Evolutionary conservation across 2,888 invertebrate genomes (phyloP), one percentile per base, ranked within the genome.

Genomic region (Dastarcus helophoroides): DNA sequence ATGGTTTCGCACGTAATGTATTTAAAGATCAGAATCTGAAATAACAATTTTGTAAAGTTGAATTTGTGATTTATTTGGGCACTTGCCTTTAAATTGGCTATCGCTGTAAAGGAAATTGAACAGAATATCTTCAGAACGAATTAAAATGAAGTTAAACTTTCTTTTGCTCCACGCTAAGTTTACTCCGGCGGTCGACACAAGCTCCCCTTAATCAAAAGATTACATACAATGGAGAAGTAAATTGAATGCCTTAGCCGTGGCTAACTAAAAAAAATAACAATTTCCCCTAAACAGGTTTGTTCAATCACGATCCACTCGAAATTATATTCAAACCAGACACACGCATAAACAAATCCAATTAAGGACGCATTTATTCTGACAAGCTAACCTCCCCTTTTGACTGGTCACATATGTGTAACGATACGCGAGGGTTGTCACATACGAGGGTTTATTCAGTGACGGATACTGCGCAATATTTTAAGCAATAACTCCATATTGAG

Each of bases 261-360:
- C 33, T 28, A 31, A 38, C 37, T 33, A 50, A 54, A 47, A n/a
- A n/a, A 53, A 54, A 51, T 53, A 54, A 50, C 53, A 51, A 54
- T 52, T 52, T 52, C 48, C 50, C 50, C 48, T 37, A 48, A 50
- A 53, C 55, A 51, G 50, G 51, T 51, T 53, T 51, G 54, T 56
- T 54, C 55, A 54, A 55, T 56, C 55, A 50, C 52, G 47, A 50
- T 46, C 50, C 52, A 53, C 52, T 54, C 52, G 43, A 53, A 54
- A 54, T 54, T 53, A 54, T 54, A 54, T 53, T 50, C 51, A 47
- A 49, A 48, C 50, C 45, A 43, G 47, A 47, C 56, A 49, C 54
- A 49, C 52, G 54, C 55, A 55, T 56, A 58, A 56, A 58, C 56
- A 58, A 57, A 58, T 58, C 58, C 57, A 58, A 58, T 58, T 58